phyloP scores from a whole-genome alignment of 2,888 invertebrate genomes.

The Anarsia innoxiella region DNA sequence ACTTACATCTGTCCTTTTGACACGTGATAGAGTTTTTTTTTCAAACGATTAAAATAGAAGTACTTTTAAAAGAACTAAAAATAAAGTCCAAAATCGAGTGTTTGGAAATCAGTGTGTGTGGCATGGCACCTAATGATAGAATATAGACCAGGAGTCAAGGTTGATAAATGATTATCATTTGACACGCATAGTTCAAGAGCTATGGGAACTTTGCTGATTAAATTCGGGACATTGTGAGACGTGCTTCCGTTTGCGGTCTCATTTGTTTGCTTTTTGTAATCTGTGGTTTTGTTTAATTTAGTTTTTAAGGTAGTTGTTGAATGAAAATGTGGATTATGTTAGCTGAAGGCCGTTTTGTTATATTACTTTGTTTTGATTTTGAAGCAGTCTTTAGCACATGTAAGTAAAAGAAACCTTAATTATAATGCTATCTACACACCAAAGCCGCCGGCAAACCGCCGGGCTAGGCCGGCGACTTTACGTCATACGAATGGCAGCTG shows the following conservation, averaged over 20 bases:
- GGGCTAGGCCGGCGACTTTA: too few relatives aligned
- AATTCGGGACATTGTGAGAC: slow-evolving; percentile 23
- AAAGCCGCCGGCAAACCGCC: too few relatives aligned
- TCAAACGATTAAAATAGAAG: slow-evolving; percentile 29
- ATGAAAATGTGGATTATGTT: too few relatives aligned
- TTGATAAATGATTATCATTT: slow-evolving; percentile 46
- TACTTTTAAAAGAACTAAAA: not conserved
- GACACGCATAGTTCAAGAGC: slow-evolving; percentile 32
- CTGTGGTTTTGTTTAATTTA: slow-evolving; percentile 9
- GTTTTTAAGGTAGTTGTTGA: not conserved
- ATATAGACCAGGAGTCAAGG: slow-evolving; percentile 31
- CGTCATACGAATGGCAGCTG: too few relatives aligned
- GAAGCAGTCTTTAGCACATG: too few relatives aligned
- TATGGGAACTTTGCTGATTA: slow-evolving; percentile 43
- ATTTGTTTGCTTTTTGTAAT: slow-evolving; percentile 7
- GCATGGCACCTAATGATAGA: slow-evolving; percentile 5
- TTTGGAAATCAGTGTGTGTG: slow-evolving; percentile 1
- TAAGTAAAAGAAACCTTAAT: too few relatives aligned
- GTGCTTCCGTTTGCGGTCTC: slow-evolving; percentile 25
- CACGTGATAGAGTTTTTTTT: slow-evolving; percentile 35
- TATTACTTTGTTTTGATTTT: too few relatives aligned
- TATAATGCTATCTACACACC: too few relatives aligned
- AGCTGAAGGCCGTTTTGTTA: too few relatives aligned
- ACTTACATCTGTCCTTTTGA: slow-evolving; percentile 47
- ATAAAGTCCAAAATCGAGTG: not conserved